Base-by-base conservation (phyloP, 2,113 vertebrate species). In the Proterorhinus semilunaris region DNA sequence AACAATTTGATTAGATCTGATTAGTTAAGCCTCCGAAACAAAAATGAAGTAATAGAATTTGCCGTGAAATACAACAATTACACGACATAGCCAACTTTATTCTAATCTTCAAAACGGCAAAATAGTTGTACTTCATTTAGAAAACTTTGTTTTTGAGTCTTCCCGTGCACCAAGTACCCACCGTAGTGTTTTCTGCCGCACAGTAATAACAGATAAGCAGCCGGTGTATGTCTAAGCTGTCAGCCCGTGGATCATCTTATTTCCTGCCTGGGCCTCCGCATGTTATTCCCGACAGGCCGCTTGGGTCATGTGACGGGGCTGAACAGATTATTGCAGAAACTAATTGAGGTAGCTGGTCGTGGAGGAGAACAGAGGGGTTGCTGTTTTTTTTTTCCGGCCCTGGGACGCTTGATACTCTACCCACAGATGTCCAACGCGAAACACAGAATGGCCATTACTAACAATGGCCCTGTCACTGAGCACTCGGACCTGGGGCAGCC, bases 171-270 rank as follows among this genome's bases (percentile, higher is more conserved):
- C 63, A 65, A 63, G 21, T 70, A 72, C 27, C 49, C 68, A 59
- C 51, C 59, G 6, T 65, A 76, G 70, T 75, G 73, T 80, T 81
- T 86, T 79, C 21, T 76, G 65, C 62, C 76, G 83, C 75, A 71
- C 64, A 80, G 76, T 83, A 84, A 84, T 87, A 82, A 89, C 75
- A 89, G 76, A 88, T 87, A 86, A 89, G 83, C 87, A 76, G 79
- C 78, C 65, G 74, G 83, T 83, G 83, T 83, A 72, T 84, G 86
- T 82, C 81, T 87, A 78, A 79, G 79, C 84, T 85, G 80, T 87
- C 83, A 88, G 70, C 76, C 75, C 75, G 27, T 83, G 87, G 87
- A 91, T 92, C 87, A 89, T 89, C 85, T 89, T 79, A 88, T 89
- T 90, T 89, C 88, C 88, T 91, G 90, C 76, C 73, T 0, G 75